Evolutionary conservation across 2,888 invertebrate genomes (phyloP).

Genomic region (Malthinus seriepunctatus): DNA sequence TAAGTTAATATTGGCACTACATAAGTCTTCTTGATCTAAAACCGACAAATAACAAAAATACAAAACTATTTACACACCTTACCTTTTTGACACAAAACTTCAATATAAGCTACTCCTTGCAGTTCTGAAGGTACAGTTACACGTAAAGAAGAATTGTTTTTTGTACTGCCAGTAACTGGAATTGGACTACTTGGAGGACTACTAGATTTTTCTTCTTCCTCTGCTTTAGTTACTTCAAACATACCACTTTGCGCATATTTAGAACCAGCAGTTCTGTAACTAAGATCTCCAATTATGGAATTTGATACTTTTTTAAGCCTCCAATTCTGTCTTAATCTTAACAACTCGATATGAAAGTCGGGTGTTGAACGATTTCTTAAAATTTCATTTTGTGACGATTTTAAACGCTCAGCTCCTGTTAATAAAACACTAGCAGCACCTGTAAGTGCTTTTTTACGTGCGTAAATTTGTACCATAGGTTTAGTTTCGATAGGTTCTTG

Average conservation of each 20-base stretch:
- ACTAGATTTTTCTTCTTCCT: slow-evolving; percentile 65
- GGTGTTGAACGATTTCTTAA: slow-evolving; percentile 76
- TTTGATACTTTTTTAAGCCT: slow-evolving; percentile 94
- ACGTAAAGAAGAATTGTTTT: slow-evolving; percentile 75
- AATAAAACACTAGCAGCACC: slow-evolving; percentile 84
- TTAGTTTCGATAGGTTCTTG: slow-evolving; percentile 82
- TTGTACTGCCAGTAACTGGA: slow-evolving; percentile 57
- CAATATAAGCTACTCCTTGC: slow-evolving; percentile 95
- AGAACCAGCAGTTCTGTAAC: slow-evolving; percentile 94
- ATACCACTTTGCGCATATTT: slow-evolving; percentile 92
- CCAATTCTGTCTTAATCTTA: slow-evolving; percentile 91
- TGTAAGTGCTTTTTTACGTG: slow-evolving; percentile 88
- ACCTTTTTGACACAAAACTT: slow-evolving; percentile 93
- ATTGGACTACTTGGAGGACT: slow-evolving; percentile 57
- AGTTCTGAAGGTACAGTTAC: slow-evolving; percentile 93
- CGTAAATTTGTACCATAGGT: slow-evolving; percentile 87
- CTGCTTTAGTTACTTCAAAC: slow-evolving; percentile 95
- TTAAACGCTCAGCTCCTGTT: slow-evolving; percentile 80
- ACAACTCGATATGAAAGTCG: slow-evolving; percentile 91
- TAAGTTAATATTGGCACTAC: slow-evolving; percentile 79
- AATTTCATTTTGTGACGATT: slow-evolving; percentile 79
- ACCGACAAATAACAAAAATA: background rate
- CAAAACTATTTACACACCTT: background rate
- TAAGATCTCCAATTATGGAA: slow-evolving; percentile 93
- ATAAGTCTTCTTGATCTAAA: slow-evolving; percentile 86